phyloP scores from a whole-genome alignment of 1,140 invertebrate species.

The Aphis gossypii region DNA sequence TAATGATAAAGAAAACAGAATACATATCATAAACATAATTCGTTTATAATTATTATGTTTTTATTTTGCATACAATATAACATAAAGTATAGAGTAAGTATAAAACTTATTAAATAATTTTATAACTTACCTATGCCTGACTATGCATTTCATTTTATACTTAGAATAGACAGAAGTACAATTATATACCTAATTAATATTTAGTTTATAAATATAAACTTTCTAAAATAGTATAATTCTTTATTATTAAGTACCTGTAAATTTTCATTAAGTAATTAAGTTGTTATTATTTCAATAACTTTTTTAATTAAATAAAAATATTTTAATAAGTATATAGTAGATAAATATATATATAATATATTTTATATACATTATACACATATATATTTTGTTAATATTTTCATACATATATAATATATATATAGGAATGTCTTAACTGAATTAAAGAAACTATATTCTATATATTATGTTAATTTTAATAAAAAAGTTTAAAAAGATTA shows the following conservation, averaged over 20 bases:
- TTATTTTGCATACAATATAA: background rate
- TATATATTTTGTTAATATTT: background rate
- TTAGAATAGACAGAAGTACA: background rate
- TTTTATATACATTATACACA: background rate
- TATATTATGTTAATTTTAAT: background rate
- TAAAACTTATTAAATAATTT: background rate
- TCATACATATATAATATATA: background rate
- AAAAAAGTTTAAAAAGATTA: background rate
- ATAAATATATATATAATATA: background rate
- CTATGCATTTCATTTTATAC: background rate
- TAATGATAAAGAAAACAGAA: background rate
- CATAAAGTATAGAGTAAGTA: background rate
- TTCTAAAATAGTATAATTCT: background rate
- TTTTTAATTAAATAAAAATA: background rate
- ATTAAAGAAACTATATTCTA: conserved; percentile 4
- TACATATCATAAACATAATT: background rate
- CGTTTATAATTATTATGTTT: background rate
- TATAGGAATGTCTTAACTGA: background rate
- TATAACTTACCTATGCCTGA: background rate
- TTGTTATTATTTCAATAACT: background rate
- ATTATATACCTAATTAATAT: background rate
- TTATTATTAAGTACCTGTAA: conserved; percentile 15
- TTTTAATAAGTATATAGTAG: background rate
- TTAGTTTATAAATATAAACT: background rate
- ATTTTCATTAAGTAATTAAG: background rate